These are phyloP conservation scores for Crotalus viridis DNA, from an alignment of 2,113 vertebrate genomes.

Conservation along the genomic window DNA sequence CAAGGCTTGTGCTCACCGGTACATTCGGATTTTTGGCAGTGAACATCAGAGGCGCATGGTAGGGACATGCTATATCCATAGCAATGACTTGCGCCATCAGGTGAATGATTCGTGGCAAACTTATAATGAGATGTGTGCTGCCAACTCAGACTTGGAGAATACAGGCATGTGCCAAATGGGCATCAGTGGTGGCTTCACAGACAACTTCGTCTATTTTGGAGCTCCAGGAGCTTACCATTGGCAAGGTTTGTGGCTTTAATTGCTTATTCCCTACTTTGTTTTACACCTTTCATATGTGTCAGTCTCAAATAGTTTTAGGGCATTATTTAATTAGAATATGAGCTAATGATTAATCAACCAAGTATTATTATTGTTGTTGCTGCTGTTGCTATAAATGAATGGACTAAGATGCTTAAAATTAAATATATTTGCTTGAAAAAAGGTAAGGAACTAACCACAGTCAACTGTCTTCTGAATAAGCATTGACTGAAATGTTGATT, in stretches of 20 bases:
- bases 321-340: neutral
- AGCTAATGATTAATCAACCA: neutral
- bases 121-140: constrained; percentile 84
- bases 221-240: constrained; percentile 82
- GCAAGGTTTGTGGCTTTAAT: constrained; percentile 76
- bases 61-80: constrained; percentile 86
- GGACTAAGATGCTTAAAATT: neutral
- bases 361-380: neutral
- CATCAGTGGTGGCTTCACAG: constrained; percentile 83
- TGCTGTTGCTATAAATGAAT: neutral
- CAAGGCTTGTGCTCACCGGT: constrained; percentile 92
- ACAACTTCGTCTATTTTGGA: constrained; percentile 80
- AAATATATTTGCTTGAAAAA: neutral
- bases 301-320: neutral
- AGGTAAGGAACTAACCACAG: neutral
- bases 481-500: neutral
- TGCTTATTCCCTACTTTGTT: neutral
- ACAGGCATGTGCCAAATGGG: constrained; percentile 94
- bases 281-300: neutral
- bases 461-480: neutral
- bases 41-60: constrained; percentile 87
- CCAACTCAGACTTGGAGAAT: constrained; percentile 68
- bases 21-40: constrained; percentile 73
- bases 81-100: constrained; percentile 82
- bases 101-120: constrained; percentile 83